Conservation (phyloP, 2,888 invertebrate species). For the Hyalella azteca region DNA sequence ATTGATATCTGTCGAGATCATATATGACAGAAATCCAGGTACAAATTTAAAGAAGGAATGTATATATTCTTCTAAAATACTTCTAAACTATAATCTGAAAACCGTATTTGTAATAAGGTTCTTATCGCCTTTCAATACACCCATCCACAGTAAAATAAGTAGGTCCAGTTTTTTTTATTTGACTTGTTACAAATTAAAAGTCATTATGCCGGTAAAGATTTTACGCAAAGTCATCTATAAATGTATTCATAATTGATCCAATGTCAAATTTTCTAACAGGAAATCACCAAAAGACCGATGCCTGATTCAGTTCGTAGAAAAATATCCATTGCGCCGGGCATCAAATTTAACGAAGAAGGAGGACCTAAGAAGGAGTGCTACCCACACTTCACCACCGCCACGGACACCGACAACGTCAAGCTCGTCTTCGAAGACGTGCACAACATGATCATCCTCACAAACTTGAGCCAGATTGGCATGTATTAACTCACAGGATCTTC, state of each 20-base stretch:
- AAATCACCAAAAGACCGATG: background rate
- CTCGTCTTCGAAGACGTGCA: constrained; percentile 54
- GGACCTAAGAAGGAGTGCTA: constrained; percentile 40
- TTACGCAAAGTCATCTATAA: too few species aligned
- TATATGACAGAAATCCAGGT: too few species aligned
- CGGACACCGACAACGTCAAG: constrained; percentile 54
- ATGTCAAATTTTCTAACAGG: background rate
- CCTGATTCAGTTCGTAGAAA: background rate
- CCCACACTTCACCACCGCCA: constrained; percentile 54
- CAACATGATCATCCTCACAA: constrained; percentile 53
- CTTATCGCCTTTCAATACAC: too few species aligned
- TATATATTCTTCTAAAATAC: too few species aligned
- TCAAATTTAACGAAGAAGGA: constrained; percentile 1
- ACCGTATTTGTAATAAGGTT: too few species aligned
- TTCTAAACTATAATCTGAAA: too few species aligned
- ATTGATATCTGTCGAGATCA: too few species aligned
- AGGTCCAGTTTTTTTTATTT: too few species aligned
- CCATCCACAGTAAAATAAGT: too few species aligned
- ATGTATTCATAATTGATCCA: background rate
- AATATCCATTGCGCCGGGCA: constrained; percentile 37
- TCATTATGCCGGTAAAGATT: too few species aligned
- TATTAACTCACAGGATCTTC: background rate
- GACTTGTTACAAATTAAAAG: too few species aligned
- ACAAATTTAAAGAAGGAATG: too few species aligned
- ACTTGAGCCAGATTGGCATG: constrained; percentile 47